Evolutionary conservation across 2,113 vertebrate species (phyloP).

Genomic region (Melospiza georgiana): DNA sequence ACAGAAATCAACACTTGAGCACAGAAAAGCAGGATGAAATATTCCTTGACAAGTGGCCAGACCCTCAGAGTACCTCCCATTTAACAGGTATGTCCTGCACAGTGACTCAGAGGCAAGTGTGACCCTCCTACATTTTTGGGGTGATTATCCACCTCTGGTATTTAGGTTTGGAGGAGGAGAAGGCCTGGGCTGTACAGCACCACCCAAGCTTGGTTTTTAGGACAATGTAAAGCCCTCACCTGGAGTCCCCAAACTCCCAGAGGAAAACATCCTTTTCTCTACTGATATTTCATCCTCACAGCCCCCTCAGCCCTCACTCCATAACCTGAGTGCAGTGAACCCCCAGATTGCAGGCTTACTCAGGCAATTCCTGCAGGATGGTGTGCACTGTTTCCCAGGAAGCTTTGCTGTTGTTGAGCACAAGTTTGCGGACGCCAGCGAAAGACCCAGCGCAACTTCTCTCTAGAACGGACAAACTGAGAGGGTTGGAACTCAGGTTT

Average conservation of each 20-base stretch:
- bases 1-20: background rate
- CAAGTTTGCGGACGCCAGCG: constrained; percentile 87
- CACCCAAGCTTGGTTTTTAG: background rate
- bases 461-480: constrained; percentile 86
- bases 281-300: background rate
- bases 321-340: fast-evolving
- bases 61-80: background rate
- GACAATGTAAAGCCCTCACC: background rate
- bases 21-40: background rate
- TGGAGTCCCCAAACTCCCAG: background rate
- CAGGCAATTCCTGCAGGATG: constrained; percentile 86
- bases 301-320: background rate
- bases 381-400: constrained; percentile 96
- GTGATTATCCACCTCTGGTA: background rate
- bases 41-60: background rate
- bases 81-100: background rate
- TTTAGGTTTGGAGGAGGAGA: background rate
- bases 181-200: background rate
- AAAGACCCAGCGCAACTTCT: constrained; percentile 86
- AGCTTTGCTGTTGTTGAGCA: constrained; percentile 95
- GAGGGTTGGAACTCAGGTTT: constrained; percentile 97
- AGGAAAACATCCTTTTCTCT: background rate
- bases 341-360: constrained; percentile 78
- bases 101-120: background rate
- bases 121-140: background rate